Evolutionary conservation across 2,888 invertebrate species (phyloP), one percentile per base, ranked within the genome.

Genomic region (Cephus runcator): DNA sequence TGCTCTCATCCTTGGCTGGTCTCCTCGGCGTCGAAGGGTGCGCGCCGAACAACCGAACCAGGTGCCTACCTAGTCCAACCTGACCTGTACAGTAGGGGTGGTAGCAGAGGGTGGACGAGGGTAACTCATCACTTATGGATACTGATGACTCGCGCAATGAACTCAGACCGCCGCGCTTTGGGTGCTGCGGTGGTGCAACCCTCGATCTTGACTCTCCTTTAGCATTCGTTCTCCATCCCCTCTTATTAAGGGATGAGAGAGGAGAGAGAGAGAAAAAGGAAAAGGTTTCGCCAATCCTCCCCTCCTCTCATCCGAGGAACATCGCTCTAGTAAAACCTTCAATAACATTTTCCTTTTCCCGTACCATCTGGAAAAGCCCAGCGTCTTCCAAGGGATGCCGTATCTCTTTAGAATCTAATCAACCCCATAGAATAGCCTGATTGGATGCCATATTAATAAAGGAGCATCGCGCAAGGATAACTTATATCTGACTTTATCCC

Each of bases 141-240:
- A 95, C 95, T 95, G 95, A 95, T 95, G 95, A 94, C 94, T 92
- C 91, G 89, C 90, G 92, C 94, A 95, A 95, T 95, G 94, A 95
- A 91, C 91, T 89, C 89, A 87, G 87, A 88, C 88, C 88, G 86
- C 85, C 83, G 83, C 87, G 82, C 80, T 81, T 80, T 83, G 82
- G 78, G 81, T 82, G 81, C 80, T 85, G 79, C 79, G 80, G 78
- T 81, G 79, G 82, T 83, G 83, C 80, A 83, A 82, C 81, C 82
- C 78, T 79, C 81, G 78, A 80, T 79, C 79, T 80, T 80, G 81
- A 92, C 92, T 90, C 93, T 93, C 93, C 93, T 92, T 86, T 92
- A 93, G 92, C 79, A 68, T 76, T 77, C 81, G 76, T 69, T 77
- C 78, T 78, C 76, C 56, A 36, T 73, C 78, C 68, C 71, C 75